A percentile compares a stretch with the other conserved stretches of the same genome.
Evolutionary conservation across 2,113 vertebrate species (phyloP).

Genomic region (Dicrurus megarhynchus): DNA sequence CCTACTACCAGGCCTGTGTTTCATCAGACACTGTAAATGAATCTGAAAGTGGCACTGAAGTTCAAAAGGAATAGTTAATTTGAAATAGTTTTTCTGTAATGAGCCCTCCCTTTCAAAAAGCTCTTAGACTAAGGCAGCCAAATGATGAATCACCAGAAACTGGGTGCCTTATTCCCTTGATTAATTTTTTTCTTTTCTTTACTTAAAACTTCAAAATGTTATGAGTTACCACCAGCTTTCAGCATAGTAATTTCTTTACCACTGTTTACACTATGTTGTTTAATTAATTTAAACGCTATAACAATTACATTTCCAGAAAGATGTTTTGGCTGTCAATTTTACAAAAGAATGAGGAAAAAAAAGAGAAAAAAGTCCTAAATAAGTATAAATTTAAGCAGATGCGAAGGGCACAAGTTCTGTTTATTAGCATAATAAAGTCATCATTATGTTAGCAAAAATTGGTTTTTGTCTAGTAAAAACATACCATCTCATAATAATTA

Average conservation of each 20-base stretch:
- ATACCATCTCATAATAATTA: background rate
- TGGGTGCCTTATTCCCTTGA: background rate
- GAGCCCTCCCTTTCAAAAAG: background rate
- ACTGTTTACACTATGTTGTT: background rate
- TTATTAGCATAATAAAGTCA: background rate
- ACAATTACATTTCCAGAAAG: background rate
- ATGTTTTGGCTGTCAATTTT: background rate
- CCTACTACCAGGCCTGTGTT: background rate
- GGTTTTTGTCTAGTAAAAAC: background rate
- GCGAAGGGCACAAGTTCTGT: background rate
- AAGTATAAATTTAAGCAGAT: background rate
- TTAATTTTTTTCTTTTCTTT: background rate
- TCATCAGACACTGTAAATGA: background rate
- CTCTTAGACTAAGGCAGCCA: background rate
- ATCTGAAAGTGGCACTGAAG: background rate
- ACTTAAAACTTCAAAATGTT: background rate
- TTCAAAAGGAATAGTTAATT: background rate
- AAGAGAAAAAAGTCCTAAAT: background rate
- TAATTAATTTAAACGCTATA: background rate
- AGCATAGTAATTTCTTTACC: background rate
- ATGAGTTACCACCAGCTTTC: background rate
- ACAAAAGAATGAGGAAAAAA: background rate
- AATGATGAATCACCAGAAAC: background rate
- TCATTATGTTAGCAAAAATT: background rate
- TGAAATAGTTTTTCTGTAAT: background rate